Base-by-base conservation (phyloP, 2,113 vertebrate genomes). In the Spermophilus dauricus region DNA sequence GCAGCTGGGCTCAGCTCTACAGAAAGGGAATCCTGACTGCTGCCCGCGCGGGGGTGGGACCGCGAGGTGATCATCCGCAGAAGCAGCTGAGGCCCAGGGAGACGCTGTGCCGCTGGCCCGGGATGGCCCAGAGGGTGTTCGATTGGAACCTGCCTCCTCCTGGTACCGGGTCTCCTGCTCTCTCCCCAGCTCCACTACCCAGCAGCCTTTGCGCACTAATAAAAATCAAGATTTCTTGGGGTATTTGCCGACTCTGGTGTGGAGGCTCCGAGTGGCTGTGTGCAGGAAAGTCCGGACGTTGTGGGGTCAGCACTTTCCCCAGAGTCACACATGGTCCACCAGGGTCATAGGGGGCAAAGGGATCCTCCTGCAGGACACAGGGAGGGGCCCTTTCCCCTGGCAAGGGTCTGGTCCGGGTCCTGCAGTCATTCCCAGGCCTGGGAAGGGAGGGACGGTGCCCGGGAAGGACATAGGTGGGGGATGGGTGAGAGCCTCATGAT, bases 61-160 rank as follows among this genome's bases (percentile, higher is more conserved):
- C 8, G 17, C 45, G 39, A 72, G 7, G 1, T 0, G 26, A 13
- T 17, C 8, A 1, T 16, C 48, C 12, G 4, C 1, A 0, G 48
- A 0, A 2, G 72, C 65, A 12, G 4, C 30, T 1, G 26, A 39
- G 86, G 42, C 22, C 34, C 18, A 1, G 12, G 34, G 53, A 86
- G n/a, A 28, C 18, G 6, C 28, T 5, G 4, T 5, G 4, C 20
- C 53, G 37, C 26, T 70, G 42, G 61, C 6, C 75, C 80, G 16
- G 10, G 8, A 7, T 2, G 78, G 30, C 9, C 0, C 0, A 0
- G 4, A 58, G 67, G 20, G 51, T 26, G 18, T 34, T 22, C 0
- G 70, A 34, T 6, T 0, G 5, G 34, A 45, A 30, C 37, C 8
- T 37, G 4, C 0, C 0, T 37, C 42, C 63, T 11, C 22, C 48